Percentiles rank a stretch among this genome's conserved stretches.
These are phyloP conservation scores for Greenwoodochromis staneri DNA, from an alignment of 2,113 vertebrate genomes.

Conservation along the genomic window DNA sequence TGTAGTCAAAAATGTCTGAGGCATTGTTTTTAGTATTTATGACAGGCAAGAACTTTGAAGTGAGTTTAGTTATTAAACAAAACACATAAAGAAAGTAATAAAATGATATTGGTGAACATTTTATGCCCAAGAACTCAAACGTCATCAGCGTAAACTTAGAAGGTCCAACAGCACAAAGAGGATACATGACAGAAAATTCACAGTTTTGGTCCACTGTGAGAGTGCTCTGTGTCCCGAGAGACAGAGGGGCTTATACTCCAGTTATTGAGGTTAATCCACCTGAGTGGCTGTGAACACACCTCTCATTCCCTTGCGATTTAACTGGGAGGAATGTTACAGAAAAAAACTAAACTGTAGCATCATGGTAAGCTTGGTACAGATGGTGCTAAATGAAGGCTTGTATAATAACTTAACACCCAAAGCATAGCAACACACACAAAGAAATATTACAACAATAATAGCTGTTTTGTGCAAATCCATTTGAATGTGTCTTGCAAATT, in stretches of 20 bases:
- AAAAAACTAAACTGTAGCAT: neutral
- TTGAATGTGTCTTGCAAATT: neutral
- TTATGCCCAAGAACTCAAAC: neutral
- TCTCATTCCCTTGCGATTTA: neutral
- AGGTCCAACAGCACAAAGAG: neutral
- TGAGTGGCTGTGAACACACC: constrained; percentile 16
- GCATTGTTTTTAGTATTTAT: neutral
- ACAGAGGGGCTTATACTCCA: neutral
- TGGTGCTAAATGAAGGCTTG: neutral
- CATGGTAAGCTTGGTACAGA: neutral
- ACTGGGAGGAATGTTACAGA: neutral
- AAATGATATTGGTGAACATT: neutral
- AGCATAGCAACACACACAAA: neutral
- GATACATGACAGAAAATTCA: neutral
- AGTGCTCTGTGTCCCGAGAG: neutral
- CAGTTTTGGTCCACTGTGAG: neutral
- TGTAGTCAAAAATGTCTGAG: neutral
- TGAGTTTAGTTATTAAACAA: neutral
- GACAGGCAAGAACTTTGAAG: neutral
- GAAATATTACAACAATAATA: neutral
- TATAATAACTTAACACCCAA: neutral
- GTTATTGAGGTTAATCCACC: constrained; percentile 45
- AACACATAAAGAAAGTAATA: neutral
- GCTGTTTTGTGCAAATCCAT: neutral
- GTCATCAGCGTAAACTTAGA: neutral